Evolutionary conservation across 1,140 invertebrate genomes (phyloP).

Genomic region (Mycetomoellerius zeteki): DNA sequence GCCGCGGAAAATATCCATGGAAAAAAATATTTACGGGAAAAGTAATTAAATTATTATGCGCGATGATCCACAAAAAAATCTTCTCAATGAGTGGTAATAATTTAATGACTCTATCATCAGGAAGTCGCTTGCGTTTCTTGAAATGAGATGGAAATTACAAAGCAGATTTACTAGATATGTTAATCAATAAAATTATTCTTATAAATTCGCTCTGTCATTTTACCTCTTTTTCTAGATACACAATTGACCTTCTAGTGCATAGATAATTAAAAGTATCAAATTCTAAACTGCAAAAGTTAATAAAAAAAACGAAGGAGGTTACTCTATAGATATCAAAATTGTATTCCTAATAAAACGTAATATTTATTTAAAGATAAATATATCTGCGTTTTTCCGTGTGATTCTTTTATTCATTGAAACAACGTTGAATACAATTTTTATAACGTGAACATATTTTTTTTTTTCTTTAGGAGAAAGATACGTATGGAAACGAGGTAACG

Average conservation of each 20-base stretch:
- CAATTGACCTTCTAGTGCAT: too few relatives aligned
- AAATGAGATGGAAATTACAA: too few relatives aligned
- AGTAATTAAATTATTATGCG: background rate
- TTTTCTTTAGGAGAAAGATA: constrained; percentile 95
- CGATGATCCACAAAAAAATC: background rate
- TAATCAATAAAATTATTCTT: too few relatives aligned
- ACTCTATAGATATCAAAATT: too few relatives aligned
- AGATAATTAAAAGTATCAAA: background rate
- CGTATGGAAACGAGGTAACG: constrained; percentile 98
- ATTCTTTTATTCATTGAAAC: background rate
- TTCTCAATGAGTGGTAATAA: background rate
- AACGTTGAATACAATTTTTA: background rate
- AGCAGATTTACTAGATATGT: too few relatives aligned
- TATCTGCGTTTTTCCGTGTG: background rate
- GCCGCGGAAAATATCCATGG: too few relatives aligned
- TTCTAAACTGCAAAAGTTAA: background rate
- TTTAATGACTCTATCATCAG: too few relatives aligned
- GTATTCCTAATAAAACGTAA: background rate
- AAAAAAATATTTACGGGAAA: too few relatives aligned
- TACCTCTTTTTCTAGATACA: too few relatives aligned
- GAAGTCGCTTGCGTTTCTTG: too few relatives aligned
- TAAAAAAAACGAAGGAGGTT: background rate
- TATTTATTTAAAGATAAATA: background rate
- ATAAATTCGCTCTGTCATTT: too few relatives aligned
- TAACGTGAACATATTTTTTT: background rate